Evolutionary conservation across 2,888 invertebrate genomes (phyloP), one percentile per base, ranked within the genome.

Genomic region (Odontocolon sp.): DNA sequence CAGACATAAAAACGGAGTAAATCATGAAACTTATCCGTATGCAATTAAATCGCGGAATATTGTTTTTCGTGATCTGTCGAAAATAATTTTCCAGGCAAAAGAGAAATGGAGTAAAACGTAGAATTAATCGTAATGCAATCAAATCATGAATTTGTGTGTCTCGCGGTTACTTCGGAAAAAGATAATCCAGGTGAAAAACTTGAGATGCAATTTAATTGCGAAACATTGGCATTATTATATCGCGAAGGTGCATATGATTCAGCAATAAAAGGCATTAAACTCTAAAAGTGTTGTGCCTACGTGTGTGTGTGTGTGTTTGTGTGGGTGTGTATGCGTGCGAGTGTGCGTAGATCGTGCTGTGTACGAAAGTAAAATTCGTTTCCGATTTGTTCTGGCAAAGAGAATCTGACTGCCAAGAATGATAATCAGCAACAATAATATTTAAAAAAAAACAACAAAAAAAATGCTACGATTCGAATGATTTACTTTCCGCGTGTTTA

Each of bases 321-420:
- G 31, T 36, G 23, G 3, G 33, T 45, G 40, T n/a, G n/a, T 26
- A 45, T n/a, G 50, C 9, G 54, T 57, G 47, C 33, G 42, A 45
- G 36, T 23, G 36, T 16, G 59, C 28, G 40, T 31, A 59, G n/a
- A n/a, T n/a, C n/a, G n/a, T n/a, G n/a, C 14, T 21, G 38, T 14
- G 47, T 74, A 31, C 33, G n/a, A 64, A 40, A 63, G 36, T 52
- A 33, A 52, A 8, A 45, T 59, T 75, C 69, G 57, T 18, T 64
- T 59, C 64, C 59, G 23, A 75, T 45, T n/a, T 16, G 45, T 75
- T 59, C 64, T 66, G 52, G 45, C 63, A 75, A 69, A 63, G 57
- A 70, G n/a, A n/a, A n/a, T n/a, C 66, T 75, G 64, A 75, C 70
- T 70, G 75, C 70, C 75, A 75, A 75, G 26, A 70, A 75, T 42